Evolutionary conservation across 2,888 invertebrate species (phyloP).

Genomic region (Idaea biselata): DNA sequence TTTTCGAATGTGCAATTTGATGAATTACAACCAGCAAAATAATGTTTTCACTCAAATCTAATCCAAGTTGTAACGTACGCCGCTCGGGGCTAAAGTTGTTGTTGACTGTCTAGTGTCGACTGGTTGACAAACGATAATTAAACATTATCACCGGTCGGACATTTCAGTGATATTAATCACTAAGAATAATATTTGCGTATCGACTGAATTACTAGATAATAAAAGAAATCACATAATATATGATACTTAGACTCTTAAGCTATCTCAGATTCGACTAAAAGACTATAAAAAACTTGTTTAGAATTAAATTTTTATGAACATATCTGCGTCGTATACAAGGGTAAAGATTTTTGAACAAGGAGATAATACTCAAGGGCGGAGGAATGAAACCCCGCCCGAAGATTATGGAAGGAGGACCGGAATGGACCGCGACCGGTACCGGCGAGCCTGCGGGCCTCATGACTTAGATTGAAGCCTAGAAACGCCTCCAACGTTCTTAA

Average conservation of each 20-base stretch:
- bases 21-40: slow-evolving; percentile 33
- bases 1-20: slow-evolving; percentile 62
- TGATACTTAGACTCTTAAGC: slow-evolving; percentile 65
- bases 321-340: slow-evolving; percentile 74
- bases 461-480: background rate
- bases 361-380: slow-evolving; percentile 68
- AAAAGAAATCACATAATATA: slow-evolving; percentile 64
- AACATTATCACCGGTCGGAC: slow-evolving; percentile 50
- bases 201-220: slow-evolving; percentile 76
- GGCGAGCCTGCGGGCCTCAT: background rate
- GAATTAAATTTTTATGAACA: slow-evolving; percentile 77
- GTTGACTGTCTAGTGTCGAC: slow-evolving; percentile 52
- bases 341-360: slow-evolving; percentile 64
- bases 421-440: background rate
- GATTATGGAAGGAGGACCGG: background rate
- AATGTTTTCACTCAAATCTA: slow-evolving; percentile 61
- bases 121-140: slow-evolving; percentile 41
- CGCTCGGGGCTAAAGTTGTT: slow-evolving; percentile 17
- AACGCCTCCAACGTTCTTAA: too few relatives aligned
- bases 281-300: slow-evolving; percentile 71
- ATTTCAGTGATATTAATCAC: slow-evolving; percentile 69
- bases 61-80: slow-evolving; percentile 34
- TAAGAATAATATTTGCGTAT: slow-evolving; percentile 60
- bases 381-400: slow-evolving; percentile 6
- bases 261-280: slow-evolving; percentile 79